Base-by-base conservation (phyloP, 2,888 invertebrate genomes). In the Yponomeuta sedellus region DNA sequence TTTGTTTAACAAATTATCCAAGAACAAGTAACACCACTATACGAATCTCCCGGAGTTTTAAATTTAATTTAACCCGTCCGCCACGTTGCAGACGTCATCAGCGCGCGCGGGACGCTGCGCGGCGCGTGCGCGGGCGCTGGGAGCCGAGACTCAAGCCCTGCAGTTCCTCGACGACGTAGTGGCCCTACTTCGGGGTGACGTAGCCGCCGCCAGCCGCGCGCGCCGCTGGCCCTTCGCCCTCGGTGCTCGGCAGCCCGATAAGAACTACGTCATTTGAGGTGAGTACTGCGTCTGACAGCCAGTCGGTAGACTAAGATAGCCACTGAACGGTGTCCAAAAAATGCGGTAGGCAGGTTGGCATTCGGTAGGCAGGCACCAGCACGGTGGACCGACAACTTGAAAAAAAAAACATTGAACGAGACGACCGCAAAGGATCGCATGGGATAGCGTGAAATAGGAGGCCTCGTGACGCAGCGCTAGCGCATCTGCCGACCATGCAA, bases 111-210 rank as follows among this genome's bases (percentile, higher is more conserved):
- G 79, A 5, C 83, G 85, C 19, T 90, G 89, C 72, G 77, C 90
- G 70, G 84, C 83, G 64, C 88, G 91, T 40, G 92, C 92, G 68
- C 86, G 84, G 20, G 84, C 82, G 70, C 79, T 93, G 64, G 74
- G 77, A 10, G 84, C 83, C 68, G 92, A 93, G 77, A 76, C 92
- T 64, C 82, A 77, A 10, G 85, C 92, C 71, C 85, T 92, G 64
- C 85, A 87, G 52, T 93, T 89, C 79, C 81, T 93, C 65, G 92
- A 93, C 72, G 92, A 93, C 72, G 86, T 93, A 68, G 85, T 93
- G 69, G 86, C 92, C 66, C 79, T 93, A 66, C 79, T 93, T 71
- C 82, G 86, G 1, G 93, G 93, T 0, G 85, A 93, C 75, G 77
- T 92, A 19, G 82, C 85, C 0, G 77, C 77, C 1, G 88, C 87